Conservation (phyloP, 2,797 vertebrate genomes). For the Tenualosa thibaudeaui region DNA sequence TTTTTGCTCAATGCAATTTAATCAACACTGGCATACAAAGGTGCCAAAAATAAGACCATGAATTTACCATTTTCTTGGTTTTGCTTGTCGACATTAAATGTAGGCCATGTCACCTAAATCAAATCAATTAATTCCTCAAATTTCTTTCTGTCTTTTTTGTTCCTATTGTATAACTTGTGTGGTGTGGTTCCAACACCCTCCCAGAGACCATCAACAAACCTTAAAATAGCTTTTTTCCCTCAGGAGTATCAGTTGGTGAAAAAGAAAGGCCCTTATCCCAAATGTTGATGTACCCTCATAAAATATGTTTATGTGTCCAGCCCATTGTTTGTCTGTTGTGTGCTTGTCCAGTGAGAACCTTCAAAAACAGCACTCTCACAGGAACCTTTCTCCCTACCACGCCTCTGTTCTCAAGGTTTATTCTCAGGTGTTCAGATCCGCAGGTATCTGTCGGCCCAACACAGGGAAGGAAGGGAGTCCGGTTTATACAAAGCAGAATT, state of each 20-base stretch:
- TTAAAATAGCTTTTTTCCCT: background rate
- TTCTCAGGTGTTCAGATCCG: too few species aligned
- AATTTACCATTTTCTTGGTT: background rate
- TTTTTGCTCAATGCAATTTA: background rate
- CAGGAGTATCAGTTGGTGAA: slow-evolving; percentile 6
- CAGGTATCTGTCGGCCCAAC: too few species aligned
- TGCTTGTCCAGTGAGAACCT: background rate
- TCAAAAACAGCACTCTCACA: background rate
- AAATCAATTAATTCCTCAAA: background rate
- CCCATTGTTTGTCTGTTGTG: slow-evolving; percentile 1
- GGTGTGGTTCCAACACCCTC: background rate
- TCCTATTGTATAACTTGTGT: background rate
- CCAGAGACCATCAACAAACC: background rate
- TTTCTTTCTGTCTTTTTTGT: background rate
- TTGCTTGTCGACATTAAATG: background rate
- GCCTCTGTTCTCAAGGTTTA: too few species aligned
- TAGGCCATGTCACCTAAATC: background rate
- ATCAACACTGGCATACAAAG: background rate
- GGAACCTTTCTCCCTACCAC: background rate
- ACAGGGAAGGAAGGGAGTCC: too few species aligned
- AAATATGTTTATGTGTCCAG: background rate
- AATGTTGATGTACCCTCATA: background rate
- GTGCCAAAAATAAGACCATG: background rate
- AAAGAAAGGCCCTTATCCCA: background rate
- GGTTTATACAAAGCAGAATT: too few species aligned